These are phyloP conservation scores for Pantherophis guttatus DNA, from an alignment of 2,113 vertebrate species.

Conservation along the genomic window DNA sequence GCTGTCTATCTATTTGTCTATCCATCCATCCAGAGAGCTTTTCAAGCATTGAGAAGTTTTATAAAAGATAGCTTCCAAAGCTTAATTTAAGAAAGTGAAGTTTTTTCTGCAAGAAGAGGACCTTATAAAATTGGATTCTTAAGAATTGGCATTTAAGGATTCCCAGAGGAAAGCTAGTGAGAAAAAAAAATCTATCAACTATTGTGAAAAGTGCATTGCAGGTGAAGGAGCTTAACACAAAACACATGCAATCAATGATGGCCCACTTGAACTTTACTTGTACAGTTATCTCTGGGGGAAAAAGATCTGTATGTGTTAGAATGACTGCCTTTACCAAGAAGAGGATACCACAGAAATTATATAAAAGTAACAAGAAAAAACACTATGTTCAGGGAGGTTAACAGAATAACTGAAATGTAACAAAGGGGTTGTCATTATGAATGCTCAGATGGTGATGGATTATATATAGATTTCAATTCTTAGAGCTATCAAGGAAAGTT, in stretches of 20 bases:
- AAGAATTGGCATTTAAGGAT: constrained; percentile 51
- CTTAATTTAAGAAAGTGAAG: constrained; percentile 24
- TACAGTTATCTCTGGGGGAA: constrained; percentile 59
- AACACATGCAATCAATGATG: constrained; percentile 63
- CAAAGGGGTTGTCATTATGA: constrained; percentile 32
- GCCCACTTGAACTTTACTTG: constrained; percentile 64
- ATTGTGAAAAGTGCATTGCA: constrained; percentile 62
- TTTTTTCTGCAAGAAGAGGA: constrained; percentile 38
- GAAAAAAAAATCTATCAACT: constrained; percentile 62
- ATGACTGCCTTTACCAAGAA: constrained; percentile 53
- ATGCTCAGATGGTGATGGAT: constrained; percentile 25
- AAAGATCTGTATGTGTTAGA: constrained; percentile 50
- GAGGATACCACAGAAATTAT: constrained; percentile 55
- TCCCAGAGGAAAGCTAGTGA: constrained; percentile 53
- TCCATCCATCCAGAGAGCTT: not conserved
- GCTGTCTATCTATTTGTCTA: not conserved
- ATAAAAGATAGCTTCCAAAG: constrained; percentile 28
- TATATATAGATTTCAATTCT: constrained; percentile 5
- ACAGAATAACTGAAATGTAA: constrained; percentile 34
- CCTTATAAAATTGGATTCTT: constrained; percentile 33
- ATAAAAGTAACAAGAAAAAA: constrained; percentile 46
- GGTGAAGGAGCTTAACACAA: constrained; percentile 61
- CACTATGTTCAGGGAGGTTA: constrained; percentile 4
- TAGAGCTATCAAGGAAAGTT: rapidly evolving
- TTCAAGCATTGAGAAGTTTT: not conserved